phyloP scores from a whole-genome alignment of 2,888 invertebrate species.

The Mythimna impura region DNA sequence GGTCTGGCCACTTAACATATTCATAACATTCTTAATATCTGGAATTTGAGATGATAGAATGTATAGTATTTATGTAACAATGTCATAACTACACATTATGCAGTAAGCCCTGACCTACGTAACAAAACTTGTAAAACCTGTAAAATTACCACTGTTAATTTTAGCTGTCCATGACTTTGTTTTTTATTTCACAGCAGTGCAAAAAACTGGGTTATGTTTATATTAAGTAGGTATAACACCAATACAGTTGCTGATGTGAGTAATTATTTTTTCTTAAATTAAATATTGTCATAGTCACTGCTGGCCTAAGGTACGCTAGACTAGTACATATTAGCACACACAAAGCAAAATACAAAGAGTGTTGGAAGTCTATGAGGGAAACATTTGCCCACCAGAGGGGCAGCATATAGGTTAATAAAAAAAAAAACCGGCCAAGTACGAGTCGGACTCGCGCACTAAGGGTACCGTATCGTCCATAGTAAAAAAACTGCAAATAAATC shows the following conservation, averaged over 20 bases:
- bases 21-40: background rate
- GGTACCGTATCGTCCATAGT: no score
- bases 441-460: no score
- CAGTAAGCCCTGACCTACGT: conserved; percentile 38
- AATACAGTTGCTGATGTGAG: background rate
- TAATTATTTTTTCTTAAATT: conserved; percentile 14
- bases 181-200: background rate
- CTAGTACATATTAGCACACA: no score
- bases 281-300: no score
- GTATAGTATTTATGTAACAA: background rate
- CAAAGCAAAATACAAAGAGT: no score
- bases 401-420: no score
- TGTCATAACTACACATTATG: conserved; percentile 3
- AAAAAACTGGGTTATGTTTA: conserved; percentile 47
- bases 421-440: no score
- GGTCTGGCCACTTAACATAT: no score
- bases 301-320: no score
- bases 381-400: no score
- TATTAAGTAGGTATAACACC: background rate
- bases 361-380: no score
- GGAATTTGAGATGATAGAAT: background rate
- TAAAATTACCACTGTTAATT: background rate
- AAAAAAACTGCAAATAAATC: no score
- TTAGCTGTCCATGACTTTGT: conserved; percentile 28
- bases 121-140: conserved; percentile 38